Evolutionary conservation across 2,888 invertebrate species (phyloP), one percentile per base, ranked within the genome.

Genomic region (Notocelia uddmanniana): DNA sequence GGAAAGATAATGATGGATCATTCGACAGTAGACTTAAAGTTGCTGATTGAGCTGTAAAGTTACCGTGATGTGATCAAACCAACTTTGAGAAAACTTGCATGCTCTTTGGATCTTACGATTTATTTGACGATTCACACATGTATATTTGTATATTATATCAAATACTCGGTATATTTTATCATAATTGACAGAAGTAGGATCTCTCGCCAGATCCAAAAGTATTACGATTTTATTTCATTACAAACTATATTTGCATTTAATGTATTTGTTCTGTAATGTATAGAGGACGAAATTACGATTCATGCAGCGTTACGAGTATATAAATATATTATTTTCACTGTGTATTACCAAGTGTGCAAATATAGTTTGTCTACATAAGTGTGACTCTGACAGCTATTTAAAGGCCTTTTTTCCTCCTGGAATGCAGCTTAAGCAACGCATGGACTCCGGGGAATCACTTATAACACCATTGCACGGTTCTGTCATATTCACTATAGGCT

Each of bases 351-450:
- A 23, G 8, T 52, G 57, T 48, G 34, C 63, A 60, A 55, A 48
- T 54, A 60, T 67, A 18, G 13, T 68, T 26, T 23, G 31, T 52
- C 26, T 26, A 21, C 13, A 21, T 66, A 63, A 48, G 69, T 67
- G 45, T 57, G 10, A 34, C 64, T 48, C 45, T 59, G 55, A 66
- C 21, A 64, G 63, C 37, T 60, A 55, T 74, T 70, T 66, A 68
- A 72, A 62, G 68, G 67, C 60, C 55, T 76, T 79, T 79, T 77
- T 77, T 74, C 73, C 78, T 81, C 82, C 83, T 76, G 93, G 93
- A 92, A 92, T 92, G 93, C 93, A 93, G 93, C 93, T 90, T 93
- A 93, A 92, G 78, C 88, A 77, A 83, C 80, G 81, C 84, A 83
- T 86, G 87, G 87, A 88, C 85, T 80, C 77, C 83, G 77, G 80